phyloP scores from a whole-genome alignment of 2,888 invertebrate species.

The Muschampia plurimacula region DNA sequence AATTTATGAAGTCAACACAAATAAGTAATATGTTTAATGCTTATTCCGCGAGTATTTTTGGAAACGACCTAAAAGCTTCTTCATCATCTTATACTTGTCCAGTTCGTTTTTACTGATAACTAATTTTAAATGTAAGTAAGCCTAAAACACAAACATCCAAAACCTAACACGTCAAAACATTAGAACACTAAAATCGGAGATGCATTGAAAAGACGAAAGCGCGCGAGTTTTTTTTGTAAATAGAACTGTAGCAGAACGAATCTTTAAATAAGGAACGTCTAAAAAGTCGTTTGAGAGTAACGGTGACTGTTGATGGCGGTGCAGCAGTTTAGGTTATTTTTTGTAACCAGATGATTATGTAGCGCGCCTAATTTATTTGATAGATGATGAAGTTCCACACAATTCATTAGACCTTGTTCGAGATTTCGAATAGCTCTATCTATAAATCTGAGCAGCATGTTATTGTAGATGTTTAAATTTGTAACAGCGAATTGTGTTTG shows the following conservation, averaged over 20 bases:
- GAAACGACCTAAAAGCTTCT: too few relatives aligned
- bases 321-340: conserved; percentile 52
- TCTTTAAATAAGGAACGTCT: conserved; percentile 61
- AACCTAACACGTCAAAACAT: conserved; percentile 11
- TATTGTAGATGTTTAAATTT: conserved; percentile 5
- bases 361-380: conserved; percentile 56
- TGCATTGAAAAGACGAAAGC: conserved; percentile 36
- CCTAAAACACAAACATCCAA: background rate
- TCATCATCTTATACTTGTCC: too few relatives aligned
- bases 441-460: background rate
- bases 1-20: background rate
- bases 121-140: background rate
- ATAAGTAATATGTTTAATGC: background rate
- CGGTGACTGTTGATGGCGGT: conserved; percentile 58
- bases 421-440: conserved; percentile 10
- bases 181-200: conserved; percentile 32
- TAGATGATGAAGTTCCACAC: conserved; percentile 54
- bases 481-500: background rate
- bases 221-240: conserved; percentile 47
- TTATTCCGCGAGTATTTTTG: too few relatives aligned
- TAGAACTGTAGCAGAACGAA: conserved; percentile 64
- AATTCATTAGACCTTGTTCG: conserved; percentile 49
- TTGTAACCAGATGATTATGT: conserved; percentile 55
- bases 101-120: background rate
- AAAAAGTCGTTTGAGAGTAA: conserved; percentile 60